phyloP scores from a whole-genome alignment of 2,113 vertebrate genomes.

The Sciurus niger region DNA sequence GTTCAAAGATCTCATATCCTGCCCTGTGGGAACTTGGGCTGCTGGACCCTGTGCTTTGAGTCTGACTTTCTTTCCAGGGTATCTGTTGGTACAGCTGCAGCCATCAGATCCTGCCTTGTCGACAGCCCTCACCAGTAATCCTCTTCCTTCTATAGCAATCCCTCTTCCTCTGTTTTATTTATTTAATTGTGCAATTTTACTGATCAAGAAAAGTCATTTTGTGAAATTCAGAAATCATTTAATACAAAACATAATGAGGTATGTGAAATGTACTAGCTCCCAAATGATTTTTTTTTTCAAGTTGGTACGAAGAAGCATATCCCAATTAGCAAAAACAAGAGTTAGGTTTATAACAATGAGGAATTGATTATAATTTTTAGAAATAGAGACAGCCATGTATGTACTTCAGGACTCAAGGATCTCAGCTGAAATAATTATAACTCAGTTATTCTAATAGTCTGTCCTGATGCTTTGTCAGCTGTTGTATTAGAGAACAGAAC shows the following conservation, averaged over 20 bases:
- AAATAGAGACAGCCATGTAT: conserved; percentile 31
- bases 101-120: background rate
- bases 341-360: conserved; percentile 3
- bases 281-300: conserved; percentile 16
- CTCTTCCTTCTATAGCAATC: background rate
- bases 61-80: background rate
- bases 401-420: conserved; percentile 1
- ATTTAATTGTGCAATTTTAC: background rate
- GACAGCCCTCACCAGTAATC: background rate
- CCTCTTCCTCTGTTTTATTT: background rate
- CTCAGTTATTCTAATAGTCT: conserved; percentile 62
- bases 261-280: background rate
- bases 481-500: conserved; percentile 68
- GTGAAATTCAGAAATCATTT: conserved; percentile 50
- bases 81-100: background rate
- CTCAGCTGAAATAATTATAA: conserved; percentile 67
- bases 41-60: background rate
- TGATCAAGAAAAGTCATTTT: background rate
- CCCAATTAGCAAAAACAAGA: conserved; percentile 41
- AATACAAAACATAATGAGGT: conserved; percentile 15
- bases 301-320: background rate
- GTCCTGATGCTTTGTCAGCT: conserved; percentile 19
- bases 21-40: background rate
- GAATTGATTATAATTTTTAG: conserved; percentile 10
- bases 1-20: background rate